Evolutionary conservation across 2,888 invertebrate species (phyloP).

Genomic region (Tribolium freemani): DNA sequence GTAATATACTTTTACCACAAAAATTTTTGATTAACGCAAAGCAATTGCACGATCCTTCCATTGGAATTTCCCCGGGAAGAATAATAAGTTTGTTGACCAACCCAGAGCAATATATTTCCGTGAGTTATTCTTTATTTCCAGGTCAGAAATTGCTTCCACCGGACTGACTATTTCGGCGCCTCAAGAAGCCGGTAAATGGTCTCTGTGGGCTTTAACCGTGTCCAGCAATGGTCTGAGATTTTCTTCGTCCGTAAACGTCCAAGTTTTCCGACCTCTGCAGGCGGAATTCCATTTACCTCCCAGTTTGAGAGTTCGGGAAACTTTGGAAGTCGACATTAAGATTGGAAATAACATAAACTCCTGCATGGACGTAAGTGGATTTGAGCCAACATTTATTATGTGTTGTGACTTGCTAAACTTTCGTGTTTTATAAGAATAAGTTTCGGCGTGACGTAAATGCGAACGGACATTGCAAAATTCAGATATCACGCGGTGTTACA

Average conservation of each 20-base stretch:
- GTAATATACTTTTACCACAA: no score
- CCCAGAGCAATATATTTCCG: conserved; percentile 7
- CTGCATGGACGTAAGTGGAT: conserved; percentile 76
- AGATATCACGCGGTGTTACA: no score
- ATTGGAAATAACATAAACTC: conserved; percentile 78
- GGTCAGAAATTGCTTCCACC: conserved; percentile 73
- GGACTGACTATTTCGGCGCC: conserved; percentile 74
- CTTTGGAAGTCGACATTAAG: conserved; percentile 78
- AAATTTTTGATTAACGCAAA: no score
- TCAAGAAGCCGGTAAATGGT: conserved; percentile 76
- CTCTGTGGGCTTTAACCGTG: conserved; percentile 75
- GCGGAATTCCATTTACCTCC: conserved; percentile 75
- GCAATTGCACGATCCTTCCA: background rate
- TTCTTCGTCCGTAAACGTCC: conserved; percentile 73
- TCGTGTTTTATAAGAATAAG: no score
- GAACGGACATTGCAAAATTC: no score
- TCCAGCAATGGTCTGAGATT: conserved; percentile 70
- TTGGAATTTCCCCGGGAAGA: background rate
- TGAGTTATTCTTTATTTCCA: conserved; percentile 56
- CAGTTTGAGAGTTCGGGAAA: conserved; percentile 75
- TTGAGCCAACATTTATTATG: background rate
- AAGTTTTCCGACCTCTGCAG: conserved; percentile 75
- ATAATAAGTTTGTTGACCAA: background rate
- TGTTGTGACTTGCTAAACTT: background rate
- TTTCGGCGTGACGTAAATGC: background rate